Evolutionary conservation across 2,888 invertebrate genomes (phyloP).

Genomic region (Tholera decimalis): DNA sequence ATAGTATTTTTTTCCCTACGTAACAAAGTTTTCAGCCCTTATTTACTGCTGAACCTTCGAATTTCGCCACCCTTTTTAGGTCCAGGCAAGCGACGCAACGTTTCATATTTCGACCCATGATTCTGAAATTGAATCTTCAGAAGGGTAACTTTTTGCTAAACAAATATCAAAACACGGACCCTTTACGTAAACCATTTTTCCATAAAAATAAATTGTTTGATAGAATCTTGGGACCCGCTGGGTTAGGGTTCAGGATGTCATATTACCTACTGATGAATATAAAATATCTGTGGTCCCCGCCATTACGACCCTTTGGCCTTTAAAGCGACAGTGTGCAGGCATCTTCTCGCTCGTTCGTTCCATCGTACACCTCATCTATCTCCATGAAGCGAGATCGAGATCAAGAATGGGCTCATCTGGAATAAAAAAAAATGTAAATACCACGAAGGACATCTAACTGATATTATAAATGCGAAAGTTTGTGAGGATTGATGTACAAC

Average conservation of each 20-base stretch:
- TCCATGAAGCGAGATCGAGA: too few species aligned
- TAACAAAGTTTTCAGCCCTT: conserved; percentile 1
- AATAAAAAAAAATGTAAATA: too few species aligned
- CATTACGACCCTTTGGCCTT: too few species aligned
- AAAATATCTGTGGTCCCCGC: too few species aligned
- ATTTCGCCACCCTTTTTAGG: conserved; percentile 13
- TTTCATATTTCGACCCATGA: conserved; percentile 27
- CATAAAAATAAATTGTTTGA: conserved; percentile 39
- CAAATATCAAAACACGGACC: conserved; percentile 22
- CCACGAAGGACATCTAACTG: too few species aligned
- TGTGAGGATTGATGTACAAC: too few species aligned
- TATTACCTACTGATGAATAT: not conserved
- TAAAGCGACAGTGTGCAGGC: too few species aligned
- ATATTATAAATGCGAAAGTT: too few species aligned
- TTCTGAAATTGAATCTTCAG: conserved; percentile 31
- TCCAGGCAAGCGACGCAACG: not conserved
- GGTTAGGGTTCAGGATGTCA: not conserved
- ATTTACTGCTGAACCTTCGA: conserved; percentile 17
- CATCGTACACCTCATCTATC: too few species aligned
- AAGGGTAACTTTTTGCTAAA: conserved; percentile 23
- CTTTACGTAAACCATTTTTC: conserved; percentile 22
- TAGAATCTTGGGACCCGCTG: conserved; percentile 16
- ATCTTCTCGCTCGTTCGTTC: too few species aligned
- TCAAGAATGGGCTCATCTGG: too few species aligned
- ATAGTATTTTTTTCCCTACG: not conserved